phyloP scores from a whole-genome alignment of 1,140 invertebrate genomes.

The Lepidurus apus region DNA sequence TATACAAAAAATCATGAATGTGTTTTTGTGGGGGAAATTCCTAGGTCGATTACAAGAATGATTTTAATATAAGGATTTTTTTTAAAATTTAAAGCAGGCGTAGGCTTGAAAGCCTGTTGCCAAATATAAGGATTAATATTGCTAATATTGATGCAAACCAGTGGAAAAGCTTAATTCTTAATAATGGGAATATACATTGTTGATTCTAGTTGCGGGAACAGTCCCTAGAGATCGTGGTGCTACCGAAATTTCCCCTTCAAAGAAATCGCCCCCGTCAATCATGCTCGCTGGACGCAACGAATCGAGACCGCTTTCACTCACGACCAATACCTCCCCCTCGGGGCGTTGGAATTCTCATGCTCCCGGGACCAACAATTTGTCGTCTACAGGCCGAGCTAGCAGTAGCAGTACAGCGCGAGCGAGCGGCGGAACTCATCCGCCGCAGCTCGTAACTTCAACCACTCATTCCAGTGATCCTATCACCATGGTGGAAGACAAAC shows the following conservation, averaged over 20 bases:
- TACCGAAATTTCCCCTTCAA: too few species aligned
- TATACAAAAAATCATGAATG: too few species aligned
- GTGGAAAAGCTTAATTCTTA: too few species aligned
- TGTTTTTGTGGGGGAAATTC: too few species aligned
- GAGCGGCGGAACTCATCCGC: conserved; percentile 6
- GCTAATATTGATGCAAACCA: too few species aligned
- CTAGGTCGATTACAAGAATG: too few species aligned
- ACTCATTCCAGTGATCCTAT: conserved; percentile 7
- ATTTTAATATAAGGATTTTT: too few species aligned
- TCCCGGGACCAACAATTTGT: not conserved
- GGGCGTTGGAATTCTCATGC: conserved; percentile 9
- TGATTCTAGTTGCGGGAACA: not conserved
- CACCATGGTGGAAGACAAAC: conserved; percentile 32
- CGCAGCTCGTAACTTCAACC: not conserved
- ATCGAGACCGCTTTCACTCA: not conserved
- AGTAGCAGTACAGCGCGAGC: not conserved
- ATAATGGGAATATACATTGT: not conserved
- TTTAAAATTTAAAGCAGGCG: too few species aligned
- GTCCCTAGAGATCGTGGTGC: not conserved
- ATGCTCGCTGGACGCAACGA: conserved; percentile 7
- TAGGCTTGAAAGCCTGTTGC: too few species aligned
- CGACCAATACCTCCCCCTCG: not conserved
- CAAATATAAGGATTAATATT: too few species aligned
- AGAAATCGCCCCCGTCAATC: not conserved
- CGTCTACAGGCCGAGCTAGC: not conserved